A percentile compares a stretch with the other conserved stretches of the same genome.
These are phyloP conservation scores for Zeuzera pyrina DNA, from an alignment of 2,888 invertebrate genomes.

Conservation along the genomic window DNA sequence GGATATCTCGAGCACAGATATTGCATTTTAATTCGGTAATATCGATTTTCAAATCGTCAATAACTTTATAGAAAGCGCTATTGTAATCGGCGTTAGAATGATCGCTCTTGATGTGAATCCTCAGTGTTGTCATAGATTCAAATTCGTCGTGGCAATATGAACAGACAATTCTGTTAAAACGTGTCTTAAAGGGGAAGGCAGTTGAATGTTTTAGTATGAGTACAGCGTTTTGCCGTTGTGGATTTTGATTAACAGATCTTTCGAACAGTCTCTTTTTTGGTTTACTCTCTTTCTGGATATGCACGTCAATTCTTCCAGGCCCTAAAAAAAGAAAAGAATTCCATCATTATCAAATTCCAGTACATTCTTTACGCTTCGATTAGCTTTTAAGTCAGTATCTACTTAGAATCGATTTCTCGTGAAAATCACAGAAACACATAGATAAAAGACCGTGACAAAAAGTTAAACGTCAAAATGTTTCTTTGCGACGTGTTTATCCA, in stretches of 20 bases:
- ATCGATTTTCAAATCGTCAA: conserved; percentile 56
- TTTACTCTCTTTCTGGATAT: conserved; percentile 49
- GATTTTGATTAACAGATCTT: conserved; percentile 64
- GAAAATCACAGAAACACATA: too few species aligned
- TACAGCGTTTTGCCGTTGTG: conserved; percentile 61
- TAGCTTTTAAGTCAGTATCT: too few species aligned
- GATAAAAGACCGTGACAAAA: too few species aligned
- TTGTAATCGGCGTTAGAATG: conserved; percentile 54
- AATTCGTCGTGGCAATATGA: conserved; percentile 63
- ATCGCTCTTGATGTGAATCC: conserved; percentile 46
- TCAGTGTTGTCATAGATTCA: conserved; percentile 49
- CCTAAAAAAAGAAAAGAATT: conserved; percentile 66
- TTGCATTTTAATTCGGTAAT: conserved; percentile 56
- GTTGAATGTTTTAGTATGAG: conserved; percentile 54
- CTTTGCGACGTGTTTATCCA: conserved; percentile 69
- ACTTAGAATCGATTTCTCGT: too few species aligned
- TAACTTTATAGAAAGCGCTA: conserved; percentile 61
- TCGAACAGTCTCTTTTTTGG: conserved; percentile 64
- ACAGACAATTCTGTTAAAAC: conserved; percentile 60
- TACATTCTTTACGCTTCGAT: conserved; percentile 19
- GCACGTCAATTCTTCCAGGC: conserved; percentile 50
- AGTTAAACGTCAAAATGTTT: conserved; percentile 58
- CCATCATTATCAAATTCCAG: conserved; percentile 49
- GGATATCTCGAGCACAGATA: conserved; percentile 38
- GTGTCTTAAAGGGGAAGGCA: conserved; percentile 61